These are phyloP conservation scores for Molorchus minor DNA, from an alignment of 2,888 invertebrate species.

Conservation along the genomic window DNA sequence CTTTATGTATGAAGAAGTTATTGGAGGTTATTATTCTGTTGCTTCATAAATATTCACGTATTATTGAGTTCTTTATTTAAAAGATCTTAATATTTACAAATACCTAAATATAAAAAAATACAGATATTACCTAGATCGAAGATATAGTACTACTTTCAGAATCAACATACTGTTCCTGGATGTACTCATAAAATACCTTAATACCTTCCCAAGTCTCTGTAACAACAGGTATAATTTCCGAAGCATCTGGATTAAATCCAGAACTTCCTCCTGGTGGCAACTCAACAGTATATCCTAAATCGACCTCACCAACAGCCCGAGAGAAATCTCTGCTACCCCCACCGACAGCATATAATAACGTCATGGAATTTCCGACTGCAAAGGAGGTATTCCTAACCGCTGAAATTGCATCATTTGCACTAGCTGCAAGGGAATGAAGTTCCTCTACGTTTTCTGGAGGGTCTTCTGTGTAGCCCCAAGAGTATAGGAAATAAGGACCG, in stretches of 20 bases:
- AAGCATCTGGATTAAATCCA: slow-evolving; percentile 69
- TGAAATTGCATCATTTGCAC: slow-evolving; percentile 61
- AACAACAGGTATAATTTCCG: slow-evolving; percentile 67
- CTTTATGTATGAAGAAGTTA: no score
- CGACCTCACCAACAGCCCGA: slow-evolving; percentile 65
- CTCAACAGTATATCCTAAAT: slow-evolving; percentile 72
- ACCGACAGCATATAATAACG: slow-evolving; percentile 66
- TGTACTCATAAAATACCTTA: slow-evolving; percentile 63
- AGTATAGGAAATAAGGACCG: slow-evolving; percentile 73
- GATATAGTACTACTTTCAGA: neutral
- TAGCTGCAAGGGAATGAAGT: slow-evolving; percentile 46
- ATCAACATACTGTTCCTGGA: slow-evolving; percentile 26
- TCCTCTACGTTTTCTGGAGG: slow-evolving; percentile 47
- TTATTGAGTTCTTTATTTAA: no score
- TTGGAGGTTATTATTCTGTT: no score
- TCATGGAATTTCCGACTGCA: slow-evolving; percentile 62
- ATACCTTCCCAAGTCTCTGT: slow-evolving; percentile 71
- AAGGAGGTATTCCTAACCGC: slow-evolving; percentile 60
- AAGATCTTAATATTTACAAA: no score
- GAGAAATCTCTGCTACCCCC: slow-evolving; percentile 77
- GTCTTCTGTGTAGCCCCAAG: slow-evolving; percentile 71
- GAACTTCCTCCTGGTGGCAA: slow-evolving; percentile 66
- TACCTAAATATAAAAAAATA: no score
- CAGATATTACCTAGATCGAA: no score
- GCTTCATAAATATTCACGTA: no score